Evolutionary conservation across 2,797 vertebrate genomes (phyloP).

Genomic region (Trachurus trachurus): DNA sequence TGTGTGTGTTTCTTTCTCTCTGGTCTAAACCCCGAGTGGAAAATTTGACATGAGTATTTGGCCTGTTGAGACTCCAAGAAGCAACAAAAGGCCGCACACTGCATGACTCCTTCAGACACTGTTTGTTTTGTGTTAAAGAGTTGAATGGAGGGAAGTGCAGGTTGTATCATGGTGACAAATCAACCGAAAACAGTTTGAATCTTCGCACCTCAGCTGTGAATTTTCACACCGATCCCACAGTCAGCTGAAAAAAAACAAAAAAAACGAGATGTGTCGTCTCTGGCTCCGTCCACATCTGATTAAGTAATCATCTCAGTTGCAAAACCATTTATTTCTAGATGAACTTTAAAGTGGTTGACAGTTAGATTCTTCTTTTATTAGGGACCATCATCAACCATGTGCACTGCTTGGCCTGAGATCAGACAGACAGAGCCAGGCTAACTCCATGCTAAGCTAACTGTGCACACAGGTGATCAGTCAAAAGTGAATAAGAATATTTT

Average conservation of each 20-base stretch:
- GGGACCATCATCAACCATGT: not conserved
- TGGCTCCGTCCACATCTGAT: conserved; percentile 20
- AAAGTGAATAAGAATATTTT: not conserved
- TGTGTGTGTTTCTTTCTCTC: not conserved
- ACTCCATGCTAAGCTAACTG: not conserved
- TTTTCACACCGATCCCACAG: conserved; percentile 60
- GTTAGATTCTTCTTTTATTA: not conserved
- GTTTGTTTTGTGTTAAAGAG: not conserved
- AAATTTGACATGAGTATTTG: conserved; percentile 13
- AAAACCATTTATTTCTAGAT: conserved; percentile 9
- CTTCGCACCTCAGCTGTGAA: conserved; percentile 65
- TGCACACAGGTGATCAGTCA: too few species aligned
- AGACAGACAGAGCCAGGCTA: not conserved
- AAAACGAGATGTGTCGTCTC: conserved; percentile 11
- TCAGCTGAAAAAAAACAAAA: not conserved
- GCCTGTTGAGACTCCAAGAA: conserved; percentile 5
- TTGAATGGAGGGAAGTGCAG: not conserved
- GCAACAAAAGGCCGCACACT: not conserved
- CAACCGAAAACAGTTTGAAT: conserved; percentile 22
- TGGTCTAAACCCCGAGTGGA: conserved; percentile 10
- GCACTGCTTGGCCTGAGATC: not conserved
- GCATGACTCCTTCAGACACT: not conserved
- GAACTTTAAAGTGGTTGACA: not conserved
- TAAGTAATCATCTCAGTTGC: conserved; percentile 13
- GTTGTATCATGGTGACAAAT: conserved; percentile 23